Evolutionary conservation across 2,797 vertebrate species (phyloP), one percentile per base, ranked within the genome.

Genomic region (Esox masquinongy): DNA sequence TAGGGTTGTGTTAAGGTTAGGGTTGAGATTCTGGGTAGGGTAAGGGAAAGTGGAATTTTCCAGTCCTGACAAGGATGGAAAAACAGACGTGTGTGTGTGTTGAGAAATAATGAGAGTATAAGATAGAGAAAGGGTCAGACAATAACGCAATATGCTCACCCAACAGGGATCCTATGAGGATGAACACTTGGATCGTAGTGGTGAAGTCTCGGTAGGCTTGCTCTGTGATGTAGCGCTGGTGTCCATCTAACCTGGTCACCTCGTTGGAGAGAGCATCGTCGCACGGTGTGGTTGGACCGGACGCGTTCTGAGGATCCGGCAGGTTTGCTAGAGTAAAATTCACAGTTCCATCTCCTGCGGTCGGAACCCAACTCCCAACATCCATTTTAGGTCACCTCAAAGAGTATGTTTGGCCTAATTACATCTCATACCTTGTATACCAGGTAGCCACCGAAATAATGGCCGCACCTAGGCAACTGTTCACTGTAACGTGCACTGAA

Each of bases 131-230:
- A 72, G 43, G 24, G 22, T 11, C 17, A 34, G 49, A 39, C 50
- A 47, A 50, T 2, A 50, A 8, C 5, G 1, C 15, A 34, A 9
- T 24, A 68, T 47, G 26, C 93, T 92, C 72, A 99, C 98, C 97
- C 77, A 99, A 89, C 70, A 99, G 90, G 1, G 97, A 97, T 31
- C 96, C 96, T 1, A 98, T 64, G 75, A 99, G 97, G 91, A 99
- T 95, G 91, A 99, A 79, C 24, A 97, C 84, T 86, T 99, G 98
- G 31, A 95, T 87, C 8, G 93, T 83, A 83, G 95, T 98, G 81
- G 95, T 95, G 94, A 99, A 99, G 85, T 96, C 94, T 78, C 95
- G 89, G 93, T 99, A 99, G 67, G 92, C 93, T 89, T 92, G 95
- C 59, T 95, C 95, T 22, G 94, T 89, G 73, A 89, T 59, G 56